Evolutionary conservation across 2,888 invertebrate genomes (phyloP), one percentile per base, ranked within the genome.

Genomic region (Drosophila gaucha): DNA sequence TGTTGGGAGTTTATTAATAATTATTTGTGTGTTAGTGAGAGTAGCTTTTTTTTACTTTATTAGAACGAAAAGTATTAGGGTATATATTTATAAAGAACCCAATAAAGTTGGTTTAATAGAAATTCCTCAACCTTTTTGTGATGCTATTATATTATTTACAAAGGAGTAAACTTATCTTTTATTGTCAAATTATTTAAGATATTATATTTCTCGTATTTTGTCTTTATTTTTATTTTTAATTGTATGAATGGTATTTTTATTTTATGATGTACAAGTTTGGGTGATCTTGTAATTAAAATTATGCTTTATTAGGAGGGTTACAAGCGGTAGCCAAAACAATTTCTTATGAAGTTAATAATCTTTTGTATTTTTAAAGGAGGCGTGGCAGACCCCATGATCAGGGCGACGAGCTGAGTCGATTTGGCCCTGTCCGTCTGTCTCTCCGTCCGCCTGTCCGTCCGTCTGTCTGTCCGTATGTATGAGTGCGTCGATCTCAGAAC

Each of bases 61-160:
- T 95, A 82, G 95, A 96, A 55, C 95, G 95, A n/a, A n/a, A 2
- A 95, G 92, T 95, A 83, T 93, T 74, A 50, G 73, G 64, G 0
- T 95, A 95, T 93, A 93, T 95, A 92, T 94, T 92, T 95, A 95
- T 16, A 95, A 95, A 83, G 95, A 95, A 0, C 95, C 95, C 24
- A 95, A 95, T 94, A 95, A n/a, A n/a, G n/a, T n/a, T n/a, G n/a
- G n/a, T n/a, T n/a, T n/a, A n/a, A n/a, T n/a, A n/a, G n/a, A n/a
- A 95, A 85, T 95, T 89, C 91, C 94, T 64, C 95, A 96, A 70
- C 95, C 95, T 90, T 94, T 96, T 93, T 93, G 93, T 44, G 95
- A 95, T 94, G 95, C 94, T 30, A 92, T 95, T 92, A 96, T 94
- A 88, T 93, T 96, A 92, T 95, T 96, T 93, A 92, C 92, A 79